Evolutionary conservation across 2,113 vertebrate genomes (phyloP), one percentile per base, ranked within the genome.

Genomic region (Serranochromis macrocephalus): DNA sequence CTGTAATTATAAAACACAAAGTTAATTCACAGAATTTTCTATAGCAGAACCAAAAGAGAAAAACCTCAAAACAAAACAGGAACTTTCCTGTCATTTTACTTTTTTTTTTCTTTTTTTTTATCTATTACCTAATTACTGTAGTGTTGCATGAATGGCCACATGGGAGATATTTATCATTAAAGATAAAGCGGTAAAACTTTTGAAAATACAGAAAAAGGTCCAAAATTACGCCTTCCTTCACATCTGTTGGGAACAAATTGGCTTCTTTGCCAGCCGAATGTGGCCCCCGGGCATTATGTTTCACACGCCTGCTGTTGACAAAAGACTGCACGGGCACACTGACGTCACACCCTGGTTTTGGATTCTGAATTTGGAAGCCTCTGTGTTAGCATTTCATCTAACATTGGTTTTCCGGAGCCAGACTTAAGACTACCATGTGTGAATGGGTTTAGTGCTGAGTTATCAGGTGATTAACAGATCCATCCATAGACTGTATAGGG

Each of bases 1-100:
- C 61, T 66, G 61, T 66, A 38, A 66, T 66, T 66, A 66, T 38
- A 66, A 66, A 66, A 66, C 61, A 66, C 10, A 68, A 68, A 13
- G 33, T 21, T 21, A 21, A 66, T 13, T 66, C 2, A 3, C 61
- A 38, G 10, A 38, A 13, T 8, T 66, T 38, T 66, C 3, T 38
- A 38, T 1, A 21, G 61, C 17, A 66, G 61, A 66, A 66, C 61
- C 4, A 38, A 2, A 66, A 66, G 19, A 68, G 11, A 12, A 36
- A 63, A 36, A 1, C 2, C 16, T 4, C 17, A 66, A 66, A 66
- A 66, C 10, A 68, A 38, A 68, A 68, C 2, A 68, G 61, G 33
- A 66, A 66, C 33, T 38, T 68, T 68, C 19, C 61, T 68, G 33
- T 38, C 33, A 68, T 68, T 68, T 66, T 6, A 13, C 33, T 3